A percentile compares a stretch with the other conserved stretches of the same genome.
phyloP scores from a whole-genome alignment of 1,140 invertebrate species.

The Choristoneura fumiferana region DNA sequence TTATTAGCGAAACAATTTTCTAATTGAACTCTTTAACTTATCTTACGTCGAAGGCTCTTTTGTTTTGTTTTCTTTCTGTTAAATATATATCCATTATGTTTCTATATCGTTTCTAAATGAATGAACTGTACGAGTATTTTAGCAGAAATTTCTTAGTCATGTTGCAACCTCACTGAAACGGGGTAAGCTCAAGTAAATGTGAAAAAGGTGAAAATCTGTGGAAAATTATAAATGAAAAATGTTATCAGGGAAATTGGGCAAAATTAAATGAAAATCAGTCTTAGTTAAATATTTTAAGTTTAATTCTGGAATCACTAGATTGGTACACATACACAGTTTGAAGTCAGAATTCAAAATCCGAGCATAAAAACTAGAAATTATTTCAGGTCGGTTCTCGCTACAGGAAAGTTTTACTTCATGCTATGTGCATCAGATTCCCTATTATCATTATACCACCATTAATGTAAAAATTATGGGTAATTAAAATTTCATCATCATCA shows the following conservation, averaged over 20 bases:
- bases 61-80: slow-evolving; percentile 13
- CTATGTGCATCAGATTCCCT: not conserved
- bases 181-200: too few species aligned
- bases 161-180: too few species aligned
- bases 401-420: not conserved
- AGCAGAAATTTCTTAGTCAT: too few species aligned
- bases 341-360: not conserved
- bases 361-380: not conserved
- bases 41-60: slow-evolving; percentile 11
- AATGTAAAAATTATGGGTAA: not conserved
- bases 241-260: too few species aligned
- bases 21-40: slow-evolving; percentile 23
- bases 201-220: too few species aligned
- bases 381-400: too few species aligned
- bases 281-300: too few species aligned
- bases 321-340: not conserved
- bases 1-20: slow-evolving; percentile 30
- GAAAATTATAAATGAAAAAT: too few species aligned
- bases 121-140: too few species aligned
- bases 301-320: too few species aligned
- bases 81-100: slow-evolving; percentile 20
- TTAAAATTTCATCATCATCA: not conserved
- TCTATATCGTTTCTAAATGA: not conserved
- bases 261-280: too few species aligned
- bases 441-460: not conserved